A percentile compares a stretch with the other conserved stretches of the same genome.
Conservation (phyloP, 2,888 invertebrate genomes). For the Spodoptera exigua region DNA sequence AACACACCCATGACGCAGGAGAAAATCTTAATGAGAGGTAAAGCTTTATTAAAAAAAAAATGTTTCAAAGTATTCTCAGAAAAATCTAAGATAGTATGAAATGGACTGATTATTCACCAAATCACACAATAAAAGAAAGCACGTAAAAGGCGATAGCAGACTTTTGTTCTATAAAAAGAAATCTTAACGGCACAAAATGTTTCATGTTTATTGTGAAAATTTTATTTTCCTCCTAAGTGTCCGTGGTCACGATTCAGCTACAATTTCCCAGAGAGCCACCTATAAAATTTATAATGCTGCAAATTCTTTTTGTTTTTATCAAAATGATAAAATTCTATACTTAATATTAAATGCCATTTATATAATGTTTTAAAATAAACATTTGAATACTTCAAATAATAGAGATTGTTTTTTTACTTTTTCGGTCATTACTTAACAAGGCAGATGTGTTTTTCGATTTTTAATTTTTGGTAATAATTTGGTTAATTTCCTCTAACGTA, state of each 20-base stretch:
- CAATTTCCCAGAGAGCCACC: conserved; percentile 16
- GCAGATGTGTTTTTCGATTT: too few relatives aligned
- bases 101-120: conserved; percentile 5
- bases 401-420: too few relatives aligned
- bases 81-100: conserved; percentile 3
- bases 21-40: too few relatives aligned
- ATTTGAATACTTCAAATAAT: too few relatives aligned
- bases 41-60: too few relatives aligned
- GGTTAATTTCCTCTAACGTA: too few relatives aligned
- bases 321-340: background rate
- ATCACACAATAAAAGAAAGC: conserved; percentile 11
- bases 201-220: conserved; percentile 47
- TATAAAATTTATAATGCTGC: conserved; percentile 22
- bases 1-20: too few relatives aligned
- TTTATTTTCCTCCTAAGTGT: conserved; percentile 39
- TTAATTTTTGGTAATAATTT: too few relatives aligned
- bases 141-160: conserved; percentile 24
- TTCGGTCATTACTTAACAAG: too few relatives aligned
- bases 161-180: conserved; percentile 29
- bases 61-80: background rate
- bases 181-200: conserved; percentile 22
- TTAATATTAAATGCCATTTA: background rate
- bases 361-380: background rate
- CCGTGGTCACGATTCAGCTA: conserved; percentile 37
- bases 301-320: conserved; percentile 6